These are phyloP conservation scores for Phortica magna DNA, from an alignment of 2,888 invertebrate species.

Conservation along the genomic window DNA sequence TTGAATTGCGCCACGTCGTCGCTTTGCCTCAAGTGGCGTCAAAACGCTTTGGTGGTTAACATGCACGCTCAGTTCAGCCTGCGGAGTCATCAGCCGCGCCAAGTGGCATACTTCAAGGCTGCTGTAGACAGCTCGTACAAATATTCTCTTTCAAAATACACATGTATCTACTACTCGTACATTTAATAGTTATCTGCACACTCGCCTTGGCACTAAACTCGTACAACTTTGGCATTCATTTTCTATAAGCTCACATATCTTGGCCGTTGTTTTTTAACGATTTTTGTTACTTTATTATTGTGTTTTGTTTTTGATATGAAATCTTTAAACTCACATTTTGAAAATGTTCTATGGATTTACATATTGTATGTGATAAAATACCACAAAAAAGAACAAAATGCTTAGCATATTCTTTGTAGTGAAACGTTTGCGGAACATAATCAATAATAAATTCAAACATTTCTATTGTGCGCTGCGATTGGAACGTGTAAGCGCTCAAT, in stretches of 20 bases:
- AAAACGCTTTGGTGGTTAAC: background rate
- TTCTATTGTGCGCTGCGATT: too few relatives aligned
- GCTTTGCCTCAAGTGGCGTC: background rate
- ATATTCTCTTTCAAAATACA: background rate
- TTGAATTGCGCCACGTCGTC: too few relatives aligned
- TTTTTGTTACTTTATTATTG: too few relatives aligned
- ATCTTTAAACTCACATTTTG: too few relatives aligned
- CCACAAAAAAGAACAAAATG: too few relatives aligned
- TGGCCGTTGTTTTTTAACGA: constrained; percentile 49
- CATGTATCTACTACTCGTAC: background rate
- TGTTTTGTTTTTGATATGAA: too few relatives aligned
- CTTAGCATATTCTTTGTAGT: background rate
- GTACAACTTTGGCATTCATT: constrained; percentile 71
- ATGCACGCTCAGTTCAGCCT: background rate
- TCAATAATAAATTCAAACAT: background rate
- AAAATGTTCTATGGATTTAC: too few relatives aligned
- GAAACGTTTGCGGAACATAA: constrained; percentile 65
- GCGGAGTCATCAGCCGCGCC: constrained; percentile 28
- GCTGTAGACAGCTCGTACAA: constrained; percentile 39
- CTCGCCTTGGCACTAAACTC: constrained; percentile 69
- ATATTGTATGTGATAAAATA: too few relatives aligned
- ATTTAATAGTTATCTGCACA: background rate
- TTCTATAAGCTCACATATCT: constrained; percentile 37
- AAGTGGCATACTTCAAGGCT: constrained; percentile 61
- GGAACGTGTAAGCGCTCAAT: background rate